Conservation (phyloP, 2,888 invertebrate species). For the Clitarchus hookeri region DNA sequence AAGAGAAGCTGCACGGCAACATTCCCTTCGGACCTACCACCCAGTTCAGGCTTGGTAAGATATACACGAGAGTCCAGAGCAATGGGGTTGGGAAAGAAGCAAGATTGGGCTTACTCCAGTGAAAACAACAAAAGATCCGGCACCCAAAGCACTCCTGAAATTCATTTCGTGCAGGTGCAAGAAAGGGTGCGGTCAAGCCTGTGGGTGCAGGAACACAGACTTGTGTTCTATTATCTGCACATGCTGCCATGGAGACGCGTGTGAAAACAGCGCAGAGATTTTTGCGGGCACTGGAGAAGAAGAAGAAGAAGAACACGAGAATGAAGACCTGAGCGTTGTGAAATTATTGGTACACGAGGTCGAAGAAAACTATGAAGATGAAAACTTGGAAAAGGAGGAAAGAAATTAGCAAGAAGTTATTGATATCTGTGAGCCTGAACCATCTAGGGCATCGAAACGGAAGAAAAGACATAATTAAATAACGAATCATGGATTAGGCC, state of each 20-base stretch:
- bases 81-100: no score
- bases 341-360: conserved; percentile 37
- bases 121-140: conserved; percentile 3
- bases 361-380: conserved; percentile 33
- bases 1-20: conserved; percentile 43
- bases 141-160: conserved; percentile 36
- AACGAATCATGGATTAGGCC: no score
- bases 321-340: no score
- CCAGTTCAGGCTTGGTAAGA: conserved; percentile 42
- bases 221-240: conserved; percentile 30
- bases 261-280: no score
- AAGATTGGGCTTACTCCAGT: no score
- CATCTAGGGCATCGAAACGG: no score
- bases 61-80: no score
- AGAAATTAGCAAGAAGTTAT: conserved; percentile 34
- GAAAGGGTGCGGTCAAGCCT: conserved; percentile 25
- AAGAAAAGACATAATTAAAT: no score
- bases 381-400: not conserved
- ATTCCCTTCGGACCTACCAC: conserved; percentile 43
- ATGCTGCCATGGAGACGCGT: no score
- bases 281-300: no score
- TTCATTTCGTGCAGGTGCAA: conserved; percentile 31
- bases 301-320: no score
- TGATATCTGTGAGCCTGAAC: conserved; percentile 35
- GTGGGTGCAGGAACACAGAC: conserved; percentile 36